These are phyloP conservation scores for Candoia aspera DNA, from an alignment of 2,113 vertebrate species.

Conservation along the genomic window DNA sequence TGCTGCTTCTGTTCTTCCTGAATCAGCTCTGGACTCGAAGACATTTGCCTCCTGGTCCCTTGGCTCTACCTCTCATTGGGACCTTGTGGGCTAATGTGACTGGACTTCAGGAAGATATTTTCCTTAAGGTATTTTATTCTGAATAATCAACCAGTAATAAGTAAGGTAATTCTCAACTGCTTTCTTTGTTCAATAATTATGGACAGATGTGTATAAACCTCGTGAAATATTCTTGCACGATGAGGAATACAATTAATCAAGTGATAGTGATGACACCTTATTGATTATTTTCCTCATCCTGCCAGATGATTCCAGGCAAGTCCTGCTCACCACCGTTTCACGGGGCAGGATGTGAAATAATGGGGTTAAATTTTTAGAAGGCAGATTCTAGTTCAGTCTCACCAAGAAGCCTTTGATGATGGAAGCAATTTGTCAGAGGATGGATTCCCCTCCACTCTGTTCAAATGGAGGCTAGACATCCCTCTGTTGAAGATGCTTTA, in stretches of 20 bases:
- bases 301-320: neutral
- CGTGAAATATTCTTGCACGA: neutral
- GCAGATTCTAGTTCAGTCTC: no score
- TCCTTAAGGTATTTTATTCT: constrained; percentile 31
- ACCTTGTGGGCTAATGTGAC: constrained; percentile 32
- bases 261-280: neutral
- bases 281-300: no score
- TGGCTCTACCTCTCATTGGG: constrained; percentile 39
- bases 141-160: neutral
- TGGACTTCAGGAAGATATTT: constrained; percentile 1
- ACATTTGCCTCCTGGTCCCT: constrained; percentile 27
- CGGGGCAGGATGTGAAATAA: no score
- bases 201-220: neutral
- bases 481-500: no score
- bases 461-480: no score
- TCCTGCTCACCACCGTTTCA: no score
- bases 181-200: neutral
- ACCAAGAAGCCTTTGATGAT: no score
- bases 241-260: neutral
- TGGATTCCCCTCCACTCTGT: no score
- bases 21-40: neutral
- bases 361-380: no score
- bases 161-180: neutral
- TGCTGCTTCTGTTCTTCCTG: neutral
- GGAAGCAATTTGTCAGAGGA: no score